A percentile compares a stretch with the other conserved stretches of the same genome.
Conservation (phyloP, 2,113 vertebrate species). For the Zosterops pallidus region DNA sequence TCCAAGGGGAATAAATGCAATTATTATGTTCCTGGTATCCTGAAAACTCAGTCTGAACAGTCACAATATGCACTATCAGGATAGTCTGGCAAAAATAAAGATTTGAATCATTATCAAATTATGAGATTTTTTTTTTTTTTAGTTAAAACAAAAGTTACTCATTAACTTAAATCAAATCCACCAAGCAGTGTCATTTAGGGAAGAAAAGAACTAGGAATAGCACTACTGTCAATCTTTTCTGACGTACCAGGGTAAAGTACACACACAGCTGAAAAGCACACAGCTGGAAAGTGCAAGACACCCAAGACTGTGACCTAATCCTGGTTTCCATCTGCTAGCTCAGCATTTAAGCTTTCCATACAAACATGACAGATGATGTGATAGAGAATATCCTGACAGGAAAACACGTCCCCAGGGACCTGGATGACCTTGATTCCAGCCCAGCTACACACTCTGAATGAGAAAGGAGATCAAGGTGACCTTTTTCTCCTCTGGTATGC, state of each 20-base stretch:
- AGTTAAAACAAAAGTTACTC: neutral
- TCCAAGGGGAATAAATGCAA: neutral
- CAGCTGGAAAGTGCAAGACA: neutral
- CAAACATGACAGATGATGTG: neutral
- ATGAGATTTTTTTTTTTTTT: neutral
- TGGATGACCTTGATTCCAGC: neutral
- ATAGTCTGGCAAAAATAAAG: neutral
- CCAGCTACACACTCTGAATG: neutral
- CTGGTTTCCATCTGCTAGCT: neutral
- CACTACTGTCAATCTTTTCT: neutral
- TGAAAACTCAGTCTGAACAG: neutral
- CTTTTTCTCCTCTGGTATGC: neutral
- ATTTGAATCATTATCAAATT: neutral
- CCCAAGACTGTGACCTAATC: neutral
- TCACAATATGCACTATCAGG: neutral
- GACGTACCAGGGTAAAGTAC: neutral
- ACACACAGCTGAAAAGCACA: rapidly evolving
- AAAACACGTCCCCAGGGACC: neutral
- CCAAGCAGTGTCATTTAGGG: neutral
- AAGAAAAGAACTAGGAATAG: neutral
- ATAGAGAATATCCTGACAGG: neutral
- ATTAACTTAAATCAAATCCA: neutral
- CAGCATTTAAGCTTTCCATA: neutral
- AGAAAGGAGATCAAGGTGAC: neutral
- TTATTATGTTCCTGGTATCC: neutral